A percentile compares a stretch with the other conserved stretches of the same genome.
These are phyloP conservation scores for Dugesia japonica DNA, from an alignment of 2,888 invertebrate species.

Conservation along the genomic window DNA sequence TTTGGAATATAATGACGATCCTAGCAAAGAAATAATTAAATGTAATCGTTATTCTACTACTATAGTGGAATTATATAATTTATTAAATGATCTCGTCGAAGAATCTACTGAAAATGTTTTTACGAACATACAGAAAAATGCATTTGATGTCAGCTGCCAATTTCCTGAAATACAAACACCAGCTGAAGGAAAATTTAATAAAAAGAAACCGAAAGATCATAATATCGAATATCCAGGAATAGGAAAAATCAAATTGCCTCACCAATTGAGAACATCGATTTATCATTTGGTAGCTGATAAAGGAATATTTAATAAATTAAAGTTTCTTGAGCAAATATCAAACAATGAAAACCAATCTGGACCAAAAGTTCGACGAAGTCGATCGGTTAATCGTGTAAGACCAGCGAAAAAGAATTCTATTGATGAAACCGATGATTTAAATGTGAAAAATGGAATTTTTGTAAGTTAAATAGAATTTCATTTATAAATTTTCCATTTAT, in stretches of 20 bases:
- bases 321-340: neutral
- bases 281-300: neutral
- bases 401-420: neutral
- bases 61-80: neutral
- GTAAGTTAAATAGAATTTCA: no score
- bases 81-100: neutral
- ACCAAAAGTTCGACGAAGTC: neutral
- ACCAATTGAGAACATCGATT: neutral
- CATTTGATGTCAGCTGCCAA: neutral
- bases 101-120: neutral
- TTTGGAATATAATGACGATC: neutral
- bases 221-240: neutral
- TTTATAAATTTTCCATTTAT: no score
- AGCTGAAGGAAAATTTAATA: neutral
- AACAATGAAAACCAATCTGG: neutral
- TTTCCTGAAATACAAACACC: neutral
- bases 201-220: neutral
- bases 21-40: neutral
- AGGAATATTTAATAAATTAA: conserved; percentile 10
- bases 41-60: neutral
- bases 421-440: neutral
- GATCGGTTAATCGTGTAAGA: neutral
- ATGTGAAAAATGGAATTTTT: no score
- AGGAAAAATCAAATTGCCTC: neutral
- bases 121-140: neutral